These are phyloP conservation scores for Atta cephalotes DNA, from an alignment of 1,140 invertebrate genomes.

Conservation along the genomic window DNA sequence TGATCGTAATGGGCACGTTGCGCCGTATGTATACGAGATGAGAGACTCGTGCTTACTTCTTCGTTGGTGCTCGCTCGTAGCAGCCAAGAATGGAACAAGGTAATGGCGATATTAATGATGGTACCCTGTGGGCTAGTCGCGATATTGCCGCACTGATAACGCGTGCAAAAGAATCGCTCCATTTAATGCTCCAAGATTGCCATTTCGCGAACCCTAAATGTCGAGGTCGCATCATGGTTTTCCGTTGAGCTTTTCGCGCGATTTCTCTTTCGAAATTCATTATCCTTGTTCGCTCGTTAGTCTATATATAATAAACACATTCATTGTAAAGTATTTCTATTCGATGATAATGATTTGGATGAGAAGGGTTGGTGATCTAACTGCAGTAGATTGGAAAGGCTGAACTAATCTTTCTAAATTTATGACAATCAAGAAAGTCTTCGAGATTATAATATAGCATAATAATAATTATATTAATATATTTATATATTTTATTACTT, in stretches of 20 bases:
- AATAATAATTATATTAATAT: constrained; percentile 1
- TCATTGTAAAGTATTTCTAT: not conserved
- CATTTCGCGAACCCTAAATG: constrained; percentile 44
- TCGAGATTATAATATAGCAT: not conserved
- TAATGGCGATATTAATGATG: constrained; percentile 66
- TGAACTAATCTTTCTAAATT: not conserved
- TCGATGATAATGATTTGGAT: constrained; percentile 6
- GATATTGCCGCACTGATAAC: constrained; percentile 48
- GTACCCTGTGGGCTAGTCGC: constrained; percentile 14
- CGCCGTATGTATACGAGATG: constrained; percentile 20
- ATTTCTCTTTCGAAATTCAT: constrained; percentile 4
- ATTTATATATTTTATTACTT: not conserved
- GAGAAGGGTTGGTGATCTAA: not conserved
- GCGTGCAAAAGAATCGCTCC: constrained; percentile 45
- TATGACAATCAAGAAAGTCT: not conserved
- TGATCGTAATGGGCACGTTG: constrained; percentile 62
- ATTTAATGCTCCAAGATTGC: constrained; percentile 50
- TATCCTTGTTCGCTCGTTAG: not conserved
- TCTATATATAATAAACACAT: not conserved
- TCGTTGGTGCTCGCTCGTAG: constrained; percentile 32
- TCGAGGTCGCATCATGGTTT: constrained; percentile 16
- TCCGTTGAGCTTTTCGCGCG: not conserved
- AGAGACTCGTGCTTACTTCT: constrained; percentile 5
- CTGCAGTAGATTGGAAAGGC: not conserved
- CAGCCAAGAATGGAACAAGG: constrained; percentile 53